Percentiles rank a stretch among this genome's conserved stretches.
phyloP scores from a whole-genome alignment of 2,888 invertebrate genomes.

The Platerodrilus igneus region DNA sequence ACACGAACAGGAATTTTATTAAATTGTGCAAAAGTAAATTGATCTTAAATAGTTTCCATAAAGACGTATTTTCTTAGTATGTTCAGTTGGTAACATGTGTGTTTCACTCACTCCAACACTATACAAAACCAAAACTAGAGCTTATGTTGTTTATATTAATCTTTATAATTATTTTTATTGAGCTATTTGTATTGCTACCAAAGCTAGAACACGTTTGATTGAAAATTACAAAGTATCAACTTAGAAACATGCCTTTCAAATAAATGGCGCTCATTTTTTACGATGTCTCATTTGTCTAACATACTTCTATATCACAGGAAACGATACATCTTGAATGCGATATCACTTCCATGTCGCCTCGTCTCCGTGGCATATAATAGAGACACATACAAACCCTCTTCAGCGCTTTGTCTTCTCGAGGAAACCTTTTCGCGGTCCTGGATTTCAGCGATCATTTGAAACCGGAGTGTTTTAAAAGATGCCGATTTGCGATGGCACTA shows the following conservation, averaged over 20 bases:
- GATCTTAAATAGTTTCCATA: too few relatives aligned
- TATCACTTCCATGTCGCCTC: constrained; percentile 16
- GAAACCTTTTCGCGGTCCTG: constrained; percentile 24
- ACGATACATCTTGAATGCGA: constrained; percentile 21
- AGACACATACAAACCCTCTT: constrained; percentile 29
- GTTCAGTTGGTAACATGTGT: too few relatives aligned
- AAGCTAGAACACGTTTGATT: neutral
- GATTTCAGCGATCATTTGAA: constrained; percentile 25
- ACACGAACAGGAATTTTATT: too few relatives aligned
- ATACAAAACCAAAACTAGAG: neutral
- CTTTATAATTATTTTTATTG: constrained; percentile 1
- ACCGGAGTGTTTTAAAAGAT: constrained; percentile 23
- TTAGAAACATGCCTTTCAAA: too few relatives aligned
- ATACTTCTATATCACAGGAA: constrained; percentile 16
- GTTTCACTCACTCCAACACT: neutral
- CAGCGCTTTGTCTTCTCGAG: constrained; percentile 24
- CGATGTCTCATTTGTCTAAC: constrained; percentile 23
- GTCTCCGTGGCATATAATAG: constrained; percentile 25
- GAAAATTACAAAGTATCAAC: too few relatives aligned
- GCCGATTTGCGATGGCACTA: constrained; percentile 18
- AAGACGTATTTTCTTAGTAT: too few relatives aligned
- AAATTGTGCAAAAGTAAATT: too few relatives aligned
- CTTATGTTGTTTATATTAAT: constrained; percentile 2
- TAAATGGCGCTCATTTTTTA: too few relatives aligned
- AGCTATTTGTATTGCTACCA: neutral